phyloP scores from a whole-genome alignment of 2,797 vertebrate species.

The Argentina silus region DNA sequence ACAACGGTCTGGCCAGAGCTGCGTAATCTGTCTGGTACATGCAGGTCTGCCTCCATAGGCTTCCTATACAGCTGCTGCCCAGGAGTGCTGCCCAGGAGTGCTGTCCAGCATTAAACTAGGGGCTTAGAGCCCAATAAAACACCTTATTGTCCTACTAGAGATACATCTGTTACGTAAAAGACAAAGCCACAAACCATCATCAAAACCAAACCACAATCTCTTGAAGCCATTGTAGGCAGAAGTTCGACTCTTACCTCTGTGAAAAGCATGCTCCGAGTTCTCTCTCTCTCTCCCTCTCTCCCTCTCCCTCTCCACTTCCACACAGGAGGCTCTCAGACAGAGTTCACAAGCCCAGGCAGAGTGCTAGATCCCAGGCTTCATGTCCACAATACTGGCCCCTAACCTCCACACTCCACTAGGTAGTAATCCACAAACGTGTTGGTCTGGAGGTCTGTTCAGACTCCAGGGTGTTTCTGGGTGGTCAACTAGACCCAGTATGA shows the following conservation, averaged over 20 bases:
- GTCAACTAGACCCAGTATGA: not conserved
- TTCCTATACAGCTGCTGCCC: not conserved
- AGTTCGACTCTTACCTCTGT: slow-evolving; percentile 63
- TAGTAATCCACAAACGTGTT: too few species aligned
- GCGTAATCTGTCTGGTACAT: not conserved
- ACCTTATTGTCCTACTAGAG: too few species aligned
- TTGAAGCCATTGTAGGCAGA: not conserved
- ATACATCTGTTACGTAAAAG: too few species aligned
- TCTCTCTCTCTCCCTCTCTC: too few species aligned
- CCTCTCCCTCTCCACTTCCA: slow-evolving; percentile 32
- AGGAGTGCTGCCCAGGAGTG: too few species aligned
- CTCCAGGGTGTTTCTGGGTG: not conserved
- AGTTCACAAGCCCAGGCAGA: not conserved
- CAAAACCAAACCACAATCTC: too few species aligned
- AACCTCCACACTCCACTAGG: too few species aligned
- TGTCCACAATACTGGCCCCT: not conserved
- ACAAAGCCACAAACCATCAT: too few species aligned
- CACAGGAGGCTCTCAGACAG: not conserved
- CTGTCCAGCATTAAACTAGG: too few species aligned
- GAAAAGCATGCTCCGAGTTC: slow-evolving; percentile 58
- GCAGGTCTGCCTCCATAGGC: not conserved
- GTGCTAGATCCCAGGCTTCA: not conserved
- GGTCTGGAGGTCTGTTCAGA: too few species aligned
- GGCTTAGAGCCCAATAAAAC: too few species aligned
- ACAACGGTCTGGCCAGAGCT: not conserved